Base-by-base conservation (phyloP, 2,888 invertebrate genomes). In the Villa cingulata region DNA sequence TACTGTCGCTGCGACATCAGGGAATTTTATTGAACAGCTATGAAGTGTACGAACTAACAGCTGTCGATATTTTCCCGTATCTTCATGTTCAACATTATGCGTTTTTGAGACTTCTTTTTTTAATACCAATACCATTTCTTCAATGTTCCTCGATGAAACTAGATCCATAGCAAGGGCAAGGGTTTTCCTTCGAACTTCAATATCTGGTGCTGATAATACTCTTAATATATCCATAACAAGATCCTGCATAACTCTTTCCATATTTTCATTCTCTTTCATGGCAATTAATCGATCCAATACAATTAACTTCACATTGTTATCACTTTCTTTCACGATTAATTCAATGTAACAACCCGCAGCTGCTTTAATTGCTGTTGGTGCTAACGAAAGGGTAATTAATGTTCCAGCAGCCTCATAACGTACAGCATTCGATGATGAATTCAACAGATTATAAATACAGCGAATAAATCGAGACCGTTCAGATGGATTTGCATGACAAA, bases 341-440 rank as follows among this genome's bases (percentile, higher is more conserved):
- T 99, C 98, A 61, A 99, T 97, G 72, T 98, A 98, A 69, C 96
- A 95, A 37, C 86, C 86, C 3, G 97, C 97, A 1, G 98, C 98
- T 29, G 94, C 94, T 79, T 89, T 91, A 54, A 98, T 87, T 9
- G 98, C 97, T 12, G 97, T 94, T 2, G 98, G 97, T 2, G 96
- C 97, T 61, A 81, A 86, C n/a, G 95, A 95, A 14, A 99, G 75
- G 0, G 97, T 98, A 48, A 97, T 88, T 47, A 99, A 76, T 7
- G 98, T 98, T 37, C 97, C 97, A 40, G 98, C 97, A 15, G 98
- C 95, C 74, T 98, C 98, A 68, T 98, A 97, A 32, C 97, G 78
- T 27, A 99, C 98, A 37, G 98, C 96, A 36, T 96, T 87, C 60
- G 94, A 94, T 43, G 80, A 81, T 0, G 96, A 95, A 71, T 96